Conservation (phyloP, 2,113 vertebrate genomes). For the Coryphaenoides rupestris region DNA sequence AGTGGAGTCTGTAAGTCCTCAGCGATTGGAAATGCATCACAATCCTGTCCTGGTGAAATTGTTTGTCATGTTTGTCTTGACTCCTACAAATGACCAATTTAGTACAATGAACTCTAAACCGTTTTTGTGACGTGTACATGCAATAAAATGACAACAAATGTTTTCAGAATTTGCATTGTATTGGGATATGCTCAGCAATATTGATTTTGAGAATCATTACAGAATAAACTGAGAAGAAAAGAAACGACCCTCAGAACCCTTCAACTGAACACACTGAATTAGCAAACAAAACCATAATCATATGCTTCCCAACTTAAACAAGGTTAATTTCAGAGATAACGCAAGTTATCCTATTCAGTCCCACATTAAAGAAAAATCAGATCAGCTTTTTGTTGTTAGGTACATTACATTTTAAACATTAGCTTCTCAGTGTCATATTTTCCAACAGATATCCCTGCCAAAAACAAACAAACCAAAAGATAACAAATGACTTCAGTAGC, state of each 20-base stretch:
- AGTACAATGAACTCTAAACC: neutral
- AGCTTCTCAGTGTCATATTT: conserved; percentile 44
- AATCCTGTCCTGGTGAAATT: no score
- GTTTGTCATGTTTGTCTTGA: no score
- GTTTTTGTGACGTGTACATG: conserved; percentile 13
- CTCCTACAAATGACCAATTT: neutral
- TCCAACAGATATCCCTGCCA: conserved; percentile 52
- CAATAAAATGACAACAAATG: conserved; percentile 60
- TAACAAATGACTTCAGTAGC: conserved; percentile 79
- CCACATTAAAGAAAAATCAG: conserved; percentile 62
- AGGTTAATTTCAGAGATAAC: conserved; percentile 77
- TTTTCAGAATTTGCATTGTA: conserved; percentile 66
- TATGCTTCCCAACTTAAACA: conserved; percentile 66
- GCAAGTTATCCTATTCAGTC: conserved; percentile 72
- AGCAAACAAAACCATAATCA: conserved; percentile 50
- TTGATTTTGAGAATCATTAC: conserved; percentile 61
- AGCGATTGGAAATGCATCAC: neutral
- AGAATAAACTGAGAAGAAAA: conserved; percentile 56
- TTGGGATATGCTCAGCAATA: conserved; percentile 71
- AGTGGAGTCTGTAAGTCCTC: conserved; percentile 3
- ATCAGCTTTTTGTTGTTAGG: conserved; percentile 59
- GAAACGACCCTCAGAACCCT: conserved; percentile 48
- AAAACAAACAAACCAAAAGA: conserved; percentile 29
- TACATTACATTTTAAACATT: conserved; percentile 52
- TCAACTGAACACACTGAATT: conserved; percentile 60